Percentiles rank a stretch among this genome's conserved stretches.
Conservation (phyloP, 2,797 vertebrate species). For the Chrosomus eos region DNA sequence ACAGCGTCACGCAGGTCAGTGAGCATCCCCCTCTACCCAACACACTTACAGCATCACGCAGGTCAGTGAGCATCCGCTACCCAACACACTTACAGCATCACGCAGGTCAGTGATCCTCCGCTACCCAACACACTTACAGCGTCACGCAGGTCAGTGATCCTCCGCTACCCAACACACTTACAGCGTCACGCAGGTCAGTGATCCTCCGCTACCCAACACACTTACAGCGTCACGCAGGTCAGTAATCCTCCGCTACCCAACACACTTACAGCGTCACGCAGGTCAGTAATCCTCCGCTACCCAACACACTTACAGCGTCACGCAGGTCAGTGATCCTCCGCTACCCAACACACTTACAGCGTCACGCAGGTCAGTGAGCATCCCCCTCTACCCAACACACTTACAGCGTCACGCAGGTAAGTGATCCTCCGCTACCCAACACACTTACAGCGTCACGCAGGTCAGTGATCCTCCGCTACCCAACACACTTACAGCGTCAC, state of each 20-base stretch:
- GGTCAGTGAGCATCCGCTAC: constrained; percentile 80
- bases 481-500: too few relatives aligned
- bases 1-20: constrained; percentile 85
- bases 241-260: constrained; percentile 61
- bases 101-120: constrained; percentile 88
- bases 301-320: too few relatives aligned
- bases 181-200: constrained; percentile 85
- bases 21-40: too few relatives aligned
- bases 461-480: constrained; percentile 76
- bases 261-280: constrained; percentile 64
- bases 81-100: too few relatives aligned
- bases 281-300: constrained; percentile 80
- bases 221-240: constrained; percentile 81
- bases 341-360: too few relatives aligned
- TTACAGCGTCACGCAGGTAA: constrained; percentile 82
- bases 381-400: too few relatives aligned
- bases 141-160: constrained; percentile 88
- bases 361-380: constrained; percentile 88
- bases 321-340: constrained; percentile 88
- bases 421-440: constrained; percentile 50
- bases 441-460: constrained; percentile 71
- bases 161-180: too few relatives aligned
- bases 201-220: too few relatives aligned
- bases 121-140: too few relatives aligned
- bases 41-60: constrained; percentile 64